A percentile compares a stretch with the other conserved stretches of the same genome.
Evolutionary conservation across 2,797 vertebrate genomes (phyloP).

Genomic region (Oryzias sinensis): DNA sequence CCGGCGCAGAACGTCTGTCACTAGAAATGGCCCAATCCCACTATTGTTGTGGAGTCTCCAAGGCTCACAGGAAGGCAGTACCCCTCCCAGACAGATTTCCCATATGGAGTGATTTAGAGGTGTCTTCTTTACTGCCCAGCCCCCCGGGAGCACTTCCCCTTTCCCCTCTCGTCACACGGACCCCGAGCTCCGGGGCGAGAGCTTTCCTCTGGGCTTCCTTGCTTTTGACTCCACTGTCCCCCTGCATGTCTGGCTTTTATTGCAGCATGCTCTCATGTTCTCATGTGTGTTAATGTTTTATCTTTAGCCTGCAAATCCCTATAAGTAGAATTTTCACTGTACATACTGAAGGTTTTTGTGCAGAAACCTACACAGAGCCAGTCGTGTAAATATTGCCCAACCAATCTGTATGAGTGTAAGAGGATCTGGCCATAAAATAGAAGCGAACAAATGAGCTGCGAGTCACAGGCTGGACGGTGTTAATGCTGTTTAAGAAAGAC

Average conservation of each 20-base stretch:
- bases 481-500: conserved; percentile 46
- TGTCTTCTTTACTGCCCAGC: conserved; percentile 59
- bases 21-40: conserved; percentile 30
- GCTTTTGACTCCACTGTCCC: conserved; percentile 57
- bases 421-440: conserved; percentile 55
- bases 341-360: conserved; percentile 8
- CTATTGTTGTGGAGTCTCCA: conserved; percentile 49
- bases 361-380: conserved; percentile 18
- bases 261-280: conserved; percentile 35
- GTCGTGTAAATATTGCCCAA: conserved; percentile 31
- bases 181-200: conserved; percentile 47
- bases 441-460: conserved; percentile 34
- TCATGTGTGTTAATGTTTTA: conserved; percentile 18
- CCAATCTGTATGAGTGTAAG: conserved; percentile 37
- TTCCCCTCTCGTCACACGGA: conserved; percentile 41
- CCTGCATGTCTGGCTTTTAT: conserved; percentile 52
- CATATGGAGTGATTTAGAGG: conserved; percentile 79
- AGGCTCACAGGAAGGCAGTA: conserved; percentile 62
- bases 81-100: conserved; percentile 64
- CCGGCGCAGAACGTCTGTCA: conserved; percentile 33
- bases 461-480: conserved; percentile 41
- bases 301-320: conserved; percentile 17
- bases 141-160: conserved; percentile 62
- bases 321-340: conserved; percentile 14
- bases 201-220: conserved; percentile 51